Evolutionary conservation across 1,140 invertebrate species (phyloP).

Genomic region (Leptinotarsa texana): DNA sequence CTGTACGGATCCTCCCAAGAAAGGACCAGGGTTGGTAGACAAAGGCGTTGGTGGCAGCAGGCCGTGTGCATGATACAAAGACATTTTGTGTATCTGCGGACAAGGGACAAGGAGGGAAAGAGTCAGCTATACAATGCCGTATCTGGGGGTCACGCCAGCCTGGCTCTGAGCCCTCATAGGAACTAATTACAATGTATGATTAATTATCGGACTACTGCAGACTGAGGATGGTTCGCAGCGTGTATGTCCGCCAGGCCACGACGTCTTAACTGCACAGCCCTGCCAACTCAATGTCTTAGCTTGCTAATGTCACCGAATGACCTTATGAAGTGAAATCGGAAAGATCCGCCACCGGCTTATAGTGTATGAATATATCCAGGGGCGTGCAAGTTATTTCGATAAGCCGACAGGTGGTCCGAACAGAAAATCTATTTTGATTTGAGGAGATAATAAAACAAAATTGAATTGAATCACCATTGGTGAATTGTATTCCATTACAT

Average conservation of each 20-base stretch:
- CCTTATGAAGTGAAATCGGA: conserved; percentile 7
- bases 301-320: conserved; percentile 52
- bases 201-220: conserved; percentile 54
- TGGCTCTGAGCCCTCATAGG: conserved; percentile 44
- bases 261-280: conserved; percentile 53
- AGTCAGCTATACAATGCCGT: conserved; percentile 31
- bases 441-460: too few relatives aligned
- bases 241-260: conserved; percentile 41
- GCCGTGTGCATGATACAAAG: conserved; percentile 31
- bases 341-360: conserved; percentile 13
- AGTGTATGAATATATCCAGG: too few relatives aligned
- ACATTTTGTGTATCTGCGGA: conserved; percentile 28
- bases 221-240: conserved; percentile 49
- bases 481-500: too few relatives aligned
- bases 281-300: conserved; percentile 54
- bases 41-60: conserved; percentile 17
- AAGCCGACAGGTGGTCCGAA: background rate
- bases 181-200: conserved; percentile 56
- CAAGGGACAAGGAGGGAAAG: conserved; percentile 16
- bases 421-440: too few relatives aligned
- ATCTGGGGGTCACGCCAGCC: conserved; percentile 41
- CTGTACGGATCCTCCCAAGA: conserved; percentile 34
- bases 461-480: too few relatives aligned
- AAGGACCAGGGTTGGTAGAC: conserved; percentile 29
- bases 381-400: too few relatives aligned